A percentile compares a stretch with the other conserved stretches of the same genome.
These are phyloP conservation scores for Oryctes rhinoceros DNA, from an alignment of 1,140 invertebrate species.

Conservation along the genomic window DNA sequence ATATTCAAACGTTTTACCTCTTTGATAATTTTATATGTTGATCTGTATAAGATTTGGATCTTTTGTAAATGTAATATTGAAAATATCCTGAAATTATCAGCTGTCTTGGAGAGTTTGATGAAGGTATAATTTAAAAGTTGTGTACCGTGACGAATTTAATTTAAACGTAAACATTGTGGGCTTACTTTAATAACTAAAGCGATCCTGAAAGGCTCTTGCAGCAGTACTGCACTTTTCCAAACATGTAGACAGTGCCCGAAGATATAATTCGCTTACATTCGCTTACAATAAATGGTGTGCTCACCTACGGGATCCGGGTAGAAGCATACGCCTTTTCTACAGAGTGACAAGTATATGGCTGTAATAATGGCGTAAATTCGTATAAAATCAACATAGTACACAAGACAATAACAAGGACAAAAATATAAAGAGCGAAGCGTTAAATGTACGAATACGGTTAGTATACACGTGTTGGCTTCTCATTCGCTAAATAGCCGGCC, in stretches of 20 bases:
- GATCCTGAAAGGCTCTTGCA: background rate
- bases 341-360: background rate
- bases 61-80: too few species aligned
- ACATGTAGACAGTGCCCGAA: background rate
- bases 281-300: background rate
- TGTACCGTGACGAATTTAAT: too few species aligned
- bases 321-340: background rate
- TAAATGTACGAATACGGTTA: background rate
- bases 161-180: too few species aligned
- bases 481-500: too few species aligned
- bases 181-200: too few species aligned
- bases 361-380: background rate
- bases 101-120: too few species aligned
- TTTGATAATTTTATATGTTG: too few species aligned
- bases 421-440: background rate
- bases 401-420: slow-evolving; percentile 8
- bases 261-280: background rate
- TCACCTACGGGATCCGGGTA: background rate
- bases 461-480: background rate
- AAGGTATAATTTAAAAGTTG: too few species aligned
- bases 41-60: too few species aligned
- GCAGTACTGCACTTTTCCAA: background rate
- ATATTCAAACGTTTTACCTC: too few species aligned
- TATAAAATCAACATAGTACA: background rate
- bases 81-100: too few species aligned